These are phyloP conservation scores for Nilaparvata lugens DNA, from an alignment of 1,140 invertebrate species.

Conservation along the genomic window DNA sequence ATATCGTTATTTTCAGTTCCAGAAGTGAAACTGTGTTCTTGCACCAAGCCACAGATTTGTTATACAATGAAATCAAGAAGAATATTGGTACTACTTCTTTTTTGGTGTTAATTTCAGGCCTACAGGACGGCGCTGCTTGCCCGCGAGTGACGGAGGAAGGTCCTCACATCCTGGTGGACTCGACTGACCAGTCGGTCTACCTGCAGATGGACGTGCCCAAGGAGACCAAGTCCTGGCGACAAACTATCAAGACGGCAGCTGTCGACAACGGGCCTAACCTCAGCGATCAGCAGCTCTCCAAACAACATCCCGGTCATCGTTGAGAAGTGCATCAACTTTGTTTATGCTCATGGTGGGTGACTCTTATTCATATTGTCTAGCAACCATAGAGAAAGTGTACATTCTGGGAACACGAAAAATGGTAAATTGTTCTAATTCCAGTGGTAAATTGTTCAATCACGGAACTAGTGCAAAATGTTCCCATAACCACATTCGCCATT, in stretches of 20 bases:
- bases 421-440: too few relatives aligned
- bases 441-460: too few relatives aligned
- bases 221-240: slow-evolving; percentile 50
- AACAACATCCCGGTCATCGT: slow-evolving; percentile 80
- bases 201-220: slow-evolving; percentile 55
- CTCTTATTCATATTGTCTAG: too few relatives aligned
- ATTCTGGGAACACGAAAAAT: too few relatives aligned
- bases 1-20: too few relatives aligned
- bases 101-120: slow-evolving; percentile 37
- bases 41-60: too few relatives aligned
- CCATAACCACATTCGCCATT: too few relatives aligned
- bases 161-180: slow-evolving; percentile 54
- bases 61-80: too few relatives aligned
- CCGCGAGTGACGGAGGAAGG: slow-evolving; percentile 40
- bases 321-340: slow-evolving; percentile 83
- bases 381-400: too few relatives aligned
- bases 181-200: slow-evolving; percentile 51
- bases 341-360: slow-evolving; percentile 64
- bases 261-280: slow-evolving; percentile 64
- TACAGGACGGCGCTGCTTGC: slow-evolving; percentile 38
- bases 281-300: slow-evolving; percentile 74
- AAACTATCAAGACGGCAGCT: slow-evolving; percentile 59
- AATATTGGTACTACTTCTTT: too few relatives aligned
- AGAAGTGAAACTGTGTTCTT: too few relatives aligned
- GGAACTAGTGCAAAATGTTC: too few relatives aligned